A percentile compares a stretch with the other conserved stretches of the same genome.
phyloP scores from a whole-genome alignment of 2,797 vertebrate genomes.

The Enteromius thamalakanensis region DNA sequence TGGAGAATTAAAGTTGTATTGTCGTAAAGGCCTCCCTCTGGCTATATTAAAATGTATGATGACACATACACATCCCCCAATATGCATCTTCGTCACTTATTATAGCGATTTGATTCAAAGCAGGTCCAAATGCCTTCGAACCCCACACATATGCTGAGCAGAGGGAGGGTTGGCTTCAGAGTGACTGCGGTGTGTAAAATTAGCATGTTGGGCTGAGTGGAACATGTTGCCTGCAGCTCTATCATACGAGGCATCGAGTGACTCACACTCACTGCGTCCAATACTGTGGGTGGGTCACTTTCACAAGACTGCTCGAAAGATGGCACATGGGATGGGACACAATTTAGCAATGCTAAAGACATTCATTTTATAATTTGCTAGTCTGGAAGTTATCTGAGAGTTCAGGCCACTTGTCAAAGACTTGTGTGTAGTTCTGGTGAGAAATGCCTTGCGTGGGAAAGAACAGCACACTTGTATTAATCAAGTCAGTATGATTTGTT shows the following conservation, averaged over 20 bases:
- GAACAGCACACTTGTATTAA: background rate
- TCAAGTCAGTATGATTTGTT: background rate
- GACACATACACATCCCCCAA: slow-evolving; percentile 1
- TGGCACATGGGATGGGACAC: background rate
- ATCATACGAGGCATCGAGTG: slow-evolving; percentile 32
- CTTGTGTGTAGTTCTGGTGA: background rate
- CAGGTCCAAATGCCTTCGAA: slow-evolving; percentile 33
- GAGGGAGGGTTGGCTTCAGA: slow-evolving; percentile 44
- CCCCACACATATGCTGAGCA: slow-evolving; percentile 52
- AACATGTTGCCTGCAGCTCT: slow-evolving; percentile 33
- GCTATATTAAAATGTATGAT: background rate
- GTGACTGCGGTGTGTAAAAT: slow-evolving; percentile 49
- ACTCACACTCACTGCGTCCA: slow-evolving; percentile 37
- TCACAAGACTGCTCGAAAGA: slow-evolving; percentile 6
- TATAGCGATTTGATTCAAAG: slow-evolving; percentile 26
- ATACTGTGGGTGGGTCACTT: slow-evolving; percentile 42
- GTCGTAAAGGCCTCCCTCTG: slow-evolving; percentile 3
- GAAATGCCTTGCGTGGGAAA: background rate
- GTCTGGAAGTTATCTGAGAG: background rate
- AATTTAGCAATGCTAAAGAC: background rate
- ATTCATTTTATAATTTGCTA: background rate
- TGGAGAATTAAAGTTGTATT: background rate
- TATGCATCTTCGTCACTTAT: slow-evolving; percentile 11
- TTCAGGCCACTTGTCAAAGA: background rate
- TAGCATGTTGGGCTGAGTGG: slow-evolving; percentile 43